Evolutionary conservation across 2,797 vertebrate genomes (phyloP), one percentile per base, ranked within the genome.

Genomic region (Bucorvus abyssinicus): DNA sequence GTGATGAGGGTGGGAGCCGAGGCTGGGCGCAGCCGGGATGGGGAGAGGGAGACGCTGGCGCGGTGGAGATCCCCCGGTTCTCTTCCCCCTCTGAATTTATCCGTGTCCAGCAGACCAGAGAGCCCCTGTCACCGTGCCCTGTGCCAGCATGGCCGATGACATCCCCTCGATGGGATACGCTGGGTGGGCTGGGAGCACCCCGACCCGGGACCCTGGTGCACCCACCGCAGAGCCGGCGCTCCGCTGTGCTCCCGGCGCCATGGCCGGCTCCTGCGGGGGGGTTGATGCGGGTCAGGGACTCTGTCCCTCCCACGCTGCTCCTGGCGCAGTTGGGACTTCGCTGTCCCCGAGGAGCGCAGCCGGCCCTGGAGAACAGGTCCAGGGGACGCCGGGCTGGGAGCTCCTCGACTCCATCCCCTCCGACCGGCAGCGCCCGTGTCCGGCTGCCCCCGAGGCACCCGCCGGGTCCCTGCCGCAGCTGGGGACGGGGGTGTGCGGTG

Each of bases 131-230:
- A 10, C 52, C 22, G 1, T 12, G n/a, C n/a, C 50, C 40, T 3
- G 7, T 24, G 49, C 12, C 7, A 21, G 22, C 63, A 26, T 2
- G 2, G 38, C 52, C 3, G 2, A 26, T 13, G n/a, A 26, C 1
- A 1, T 47, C 77, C 42, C 42, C 52, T 57, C 7, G 3, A 7
- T 3, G 42, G 63, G 22, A 36, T 30, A 16, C 21, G 7, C 12
- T 1, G 3, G 15, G 36, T 4, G 10, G 36, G 24, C 32, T 44
- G 56, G 27, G 22, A 53, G 29, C 40, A 53, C 45, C 57, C 67
- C 3, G 2, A 53, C 38, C 30, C 27, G 29, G 52, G 15, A 53
- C 52, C 53, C 19, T 49, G 47, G 21, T 6, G 7, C 21, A 7
- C 34, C 18, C 49, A 7, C 49, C 30, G 7, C 8, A 14, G 59